Evolutionary conservation across 64 coral and sea anemone genomes (phyloP), one percentile per base, ranked within the genome.

Genomic region (Actinia tenebrosa): DNA sequence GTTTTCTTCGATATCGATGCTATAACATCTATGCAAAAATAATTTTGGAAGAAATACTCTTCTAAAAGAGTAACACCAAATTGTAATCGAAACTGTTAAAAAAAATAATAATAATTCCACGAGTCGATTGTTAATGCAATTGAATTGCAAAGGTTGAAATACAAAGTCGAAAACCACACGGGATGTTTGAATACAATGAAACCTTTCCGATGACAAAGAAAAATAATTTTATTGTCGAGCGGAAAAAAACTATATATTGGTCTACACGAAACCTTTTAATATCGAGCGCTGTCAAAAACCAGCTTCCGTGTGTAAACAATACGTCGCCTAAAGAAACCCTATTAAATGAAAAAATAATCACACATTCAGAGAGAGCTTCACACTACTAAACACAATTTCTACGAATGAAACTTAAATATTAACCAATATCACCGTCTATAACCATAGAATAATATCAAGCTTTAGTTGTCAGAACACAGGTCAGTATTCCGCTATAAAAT

Each of bases 271-370:
- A 19, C 63, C 8, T 66, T 66, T 66, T 23, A 22, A 66, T 22
- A 22, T 5, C 22, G 17, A 3, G 18, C 18, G 63, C 22, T 66
- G 63, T 66, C 63, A 66, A 66, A 37, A 66, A 66, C 63, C 63
- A 66, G 63, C 63, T 66, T 66, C 63, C 63, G 63, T n/a, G 63
- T n/a, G 63, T 66, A 66, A 66, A 66, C 63, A 66, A 66, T 66
- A 66, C 30, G 1, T 37, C 30, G 18, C 63, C 6, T 10, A 18
- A 22, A 66, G 19, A 66, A 66, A 3, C 5, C 8, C 1, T 18
- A 64, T 64, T 66, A 58, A 58, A 58, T 2, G n/a, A n/a, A 58
- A 14, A 11, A 58, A 37, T 37, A 37, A 37, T 37, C 56, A 58
- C 56, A 58, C 0, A 58, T 7, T 23, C 63, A 6, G 63, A 22